Conservation (phyloP, 2,888 invertebrate species). For the Heterodera filipjevi region DNA sequence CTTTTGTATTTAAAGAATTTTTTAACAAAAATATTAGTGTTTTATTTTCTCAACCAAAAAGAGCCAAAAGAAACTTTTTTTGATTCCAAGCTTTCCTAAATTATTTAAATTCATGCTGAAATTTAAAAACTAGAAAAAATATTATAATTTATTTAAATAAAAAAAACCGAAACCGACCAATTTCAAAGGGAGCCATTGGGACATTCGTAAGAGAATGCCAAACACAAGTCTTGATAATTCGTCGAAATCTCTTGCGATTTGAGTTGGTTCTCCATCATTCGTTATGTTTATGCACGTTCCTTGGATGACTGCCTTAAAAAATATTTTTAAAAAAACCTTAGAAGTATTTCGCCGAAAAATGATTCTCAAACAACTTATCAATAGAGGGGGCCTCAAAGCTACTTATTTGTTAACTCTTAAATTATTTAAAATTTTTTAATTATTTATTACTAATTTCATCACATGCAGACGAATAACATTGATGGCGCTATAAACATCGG, state of each 20-base stretch:
- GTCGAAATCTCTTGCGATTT: not conserved
- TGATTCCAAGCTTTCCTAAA: too few relatives aligned
- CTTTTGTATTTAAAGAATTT: too few relatives aligned
- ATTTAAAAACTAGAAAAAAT: too few relatives aligned
- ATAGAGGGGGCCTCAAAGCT: too few relatives aligned
- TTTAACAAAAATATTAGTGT: too few relatives aligned
- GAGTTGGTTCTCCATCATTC: not conserved
- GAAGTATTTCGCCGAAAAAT: not conserved
- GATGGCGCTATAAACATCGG: not conserved
- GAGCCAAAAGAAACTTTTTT: too few relatives aligned
- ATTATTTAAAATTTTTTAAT: too few relatives aligned
- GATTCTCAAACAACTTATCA: too few relatives aligned
- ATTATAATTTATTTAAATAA: not conserved
- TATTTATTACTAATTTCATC: not conserved
- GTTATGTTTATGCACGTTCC: not conserved
- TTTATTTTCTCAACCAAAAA: too few relatives aligned
- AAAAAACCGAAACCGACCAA: not conserved
- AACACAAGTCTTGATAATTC: not conserved
- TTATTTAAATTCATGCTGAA: too few relatives aligned
- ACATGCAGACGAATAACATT: not conserved
- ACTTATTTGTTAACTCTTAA: too few relatives aligned
- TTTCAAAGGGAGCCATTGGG: not conserved
- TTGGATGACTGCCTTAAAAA: not conserved
- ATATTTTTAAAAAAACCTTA: too few relatives aligned
- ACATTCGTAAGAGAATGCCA: not conserved